A percentile compares a stretch with the other conserved stretches of the same genome.
phyloP scores from a whole-genome alignment of 1,140 invertebrate species.

The Thaumatotibia leucotreta region DNA sequence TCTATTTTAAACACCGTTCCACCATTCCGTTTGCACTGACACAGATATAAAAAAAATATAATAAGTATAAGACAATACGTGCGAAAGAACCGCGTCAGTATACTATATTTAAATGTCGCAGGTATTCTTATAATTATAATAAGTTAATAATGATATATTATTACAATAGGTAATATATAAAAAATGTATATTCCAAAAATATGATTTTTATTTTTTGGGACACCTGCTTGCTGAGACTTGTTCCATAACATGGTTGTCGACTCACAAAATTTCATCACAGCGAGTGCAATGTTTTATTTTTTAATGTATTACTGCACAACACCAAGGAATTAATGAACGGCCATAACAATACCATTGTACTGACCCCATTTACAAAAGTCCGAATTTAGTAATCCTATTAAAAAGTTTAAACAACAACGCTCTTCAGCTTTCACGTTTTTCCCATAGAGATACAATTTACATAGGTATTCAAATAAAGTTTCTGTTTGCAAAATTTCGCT shows the following conservation, averaged over 20 bases:
- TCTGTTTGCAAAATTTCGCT: not conserved
- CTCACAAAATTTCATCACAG: not conserved
- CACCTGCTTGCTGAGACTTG: conserved; percentile 15
- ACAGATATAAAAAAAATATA: no score
- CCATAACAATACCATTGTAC: not conserved
- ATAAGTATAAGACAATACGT: no score
- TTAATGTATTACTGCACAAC: not conserved
- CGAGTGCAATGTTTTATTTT: not conserved
- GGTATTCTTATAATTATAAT: no score
- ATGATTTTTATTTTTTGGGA: not conserved
- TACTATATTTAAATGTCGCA: no score
- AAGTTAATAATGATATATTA: no score
- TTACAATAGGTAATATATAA: no score
- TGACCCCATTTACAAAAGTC: not conserved
- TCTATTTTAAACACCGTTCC: no score
- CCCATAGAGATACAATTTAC: not conserved
- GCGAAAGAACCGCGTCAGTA: no score
- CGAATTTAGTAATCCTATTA: not conserved
- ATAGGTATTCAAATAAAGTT: not conserved
- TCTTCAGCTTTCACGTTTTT: not conserved
- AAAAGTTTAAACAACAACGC: not conserved
- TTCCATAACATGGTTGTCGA: conserved; percentile 10
- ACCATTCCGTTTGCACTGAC: no score
- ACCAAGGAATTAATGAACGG: not conserved
- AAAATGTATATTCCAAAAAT: not conserved